Evolutionary conservation across 2,797 vertebrate species (phyloP).

Genomic region (Micrastur ruficollis): DNA sequence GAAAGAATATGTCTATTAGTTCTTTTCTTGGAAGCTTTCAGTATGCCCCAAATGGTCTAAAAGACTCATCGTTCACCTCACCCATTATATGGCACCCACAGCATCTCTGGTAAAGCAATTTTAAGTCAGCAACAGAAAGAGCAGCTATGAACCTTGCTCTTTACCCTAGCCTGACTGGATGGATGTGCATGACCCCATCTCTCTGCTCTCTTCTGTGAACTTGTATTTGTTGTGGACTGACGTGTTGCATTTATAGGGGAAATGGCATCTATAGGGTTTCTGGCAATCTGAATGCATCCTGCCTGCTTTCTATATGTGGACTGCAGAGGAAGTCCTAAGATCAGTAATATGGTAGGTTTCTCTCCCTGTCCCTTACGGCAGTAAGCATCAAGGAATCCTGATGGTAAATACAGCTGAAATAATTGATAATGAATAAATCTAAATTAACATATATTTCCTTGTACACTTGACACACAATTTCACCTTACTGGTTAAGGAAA

Average conservation of each 20-base stretch:
- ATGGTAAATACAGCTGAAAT: not conserved
- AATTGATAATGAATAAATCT: not conserved
- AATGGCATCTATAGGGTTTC: not conserved
- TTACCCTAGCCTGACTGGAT: not conserved
- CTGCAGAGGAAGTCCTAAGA: not conserved
- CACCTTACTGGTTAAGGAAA: not conserved
- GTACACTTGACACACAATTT: not conserved
- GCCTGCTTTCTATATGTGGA: not conserved
- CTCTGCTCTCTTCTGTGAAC: not conserved
- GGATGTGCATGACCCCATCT: not conserved
- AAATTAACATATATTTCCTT: not conserved
- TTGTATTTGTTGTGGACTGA: not conserved
- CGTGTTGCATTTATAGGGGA: not conserved
- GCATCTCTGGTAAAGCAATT: not conserved
- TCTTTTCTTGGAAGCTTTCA: not conserved
- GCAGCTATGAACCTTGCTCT: not conserved
- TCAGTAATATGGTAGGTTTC: not conserved
- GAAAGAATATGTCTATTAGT: not conserved
- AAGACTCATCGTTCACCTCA: not conserved
- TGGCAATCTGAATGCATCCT: not conserved
- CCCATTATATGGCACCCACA: not conserved
- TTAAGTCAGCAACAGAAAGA: not conserved
- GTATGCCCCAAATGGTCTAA: not conserved
- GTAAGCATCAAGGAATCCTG: not conserved
- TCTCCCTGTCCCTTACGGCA: not conserved